Evolutionary conservation across 2,113 vertebrate genomes (phyloP), one percentile per base, ranked within the genome.

Genomic region (Peucedramus taeniatus): DNA sequence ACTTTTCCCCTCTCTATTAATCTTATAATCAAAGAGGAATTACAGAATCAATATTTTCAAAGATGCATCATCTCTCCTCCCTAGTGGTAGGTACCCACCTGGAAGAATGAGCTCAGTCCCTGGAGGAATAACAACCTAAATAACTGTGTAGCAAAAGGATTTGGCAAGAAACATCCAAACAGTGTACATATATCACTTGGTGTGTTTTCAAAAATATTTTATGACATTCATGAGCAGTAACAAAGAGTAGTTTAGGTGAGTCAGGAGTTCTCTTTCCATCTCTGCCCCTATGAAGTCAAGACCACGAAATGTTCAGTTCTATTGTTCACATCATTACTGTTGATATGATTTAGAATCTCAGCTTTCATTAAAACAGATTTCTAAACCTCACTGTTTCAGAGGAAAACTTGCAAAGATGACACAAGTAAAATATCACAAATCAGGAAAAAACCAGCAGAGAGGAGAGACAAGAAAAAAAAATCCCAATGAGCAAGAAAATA

Each of bases 1-100:
- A 50, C 2, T 7, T 33, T 51, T n/a, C 5, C 0, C 0, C 9
- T 21, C 11, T 24, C 19, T 18, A 10, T 37, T 42, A 26, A 35
- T 66, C 15, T 51, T 51, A 17, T 9, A 3, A 59, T 22, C 33
- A 72, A 82, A 69, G 54, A 51, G 12, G 15, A 81, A 78, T 82
- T 70, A 56, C 14, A 78, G 49, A 65, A 15, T 13, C 39, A 56
- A 2, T 78, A 70, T 61, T 82, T 79, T 75, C 35, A 19, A 51
- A 74, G 24, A 31, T 47, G 12, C 10, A 33, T 31, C 44, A 45
- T 69, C 30, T 95, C 64, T 54, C 40, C 37, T 74, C 54, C 24
- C 15, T 39, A 10, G 30, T 15, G 15, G 18, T 30, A 37, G 9
- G 26, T 33, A 84, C 10, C 3, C 24, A 45, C n/a, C 23, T 53